A percentile compares a stretch with the other conserved stretches of the same genome.
These are phyloP conservation scores for Galleria mellonella DNA, from an alignment of 1,140 invertebrate species.

Conservation along the genomic window DNA sequence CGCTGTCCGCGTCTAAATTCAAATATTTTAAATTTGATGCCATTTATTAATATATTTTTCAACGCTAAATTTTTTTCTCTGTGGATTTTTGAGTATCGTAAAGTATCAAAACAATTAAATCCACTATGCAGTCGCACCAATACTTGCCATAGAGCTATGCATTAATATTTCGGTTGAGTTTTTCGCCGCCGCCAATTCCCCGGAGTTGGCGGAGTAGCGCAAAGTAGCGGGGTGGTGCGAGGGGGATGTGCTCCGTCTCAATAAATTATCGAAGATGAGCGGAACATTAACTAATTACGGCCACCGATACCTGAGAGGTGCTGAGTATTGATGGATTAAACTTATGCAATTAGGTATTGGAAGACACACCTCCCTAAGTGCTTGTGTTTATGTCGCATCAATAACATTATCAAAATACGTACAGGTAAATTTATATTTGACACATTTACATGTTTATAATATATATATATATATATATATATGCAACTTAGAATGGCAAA, in stretches of 20 bases:
- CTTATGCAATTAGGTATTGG: neutral
- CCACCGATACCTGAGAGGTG: conserved; percentile 46
- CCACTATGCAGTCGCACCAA: conserved; percentile 30
- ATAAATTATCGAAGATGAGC: conserved; percentile 70
- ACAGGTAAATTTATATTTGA: no score
- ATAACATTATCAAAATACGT: no score
- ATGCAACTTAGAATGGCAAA: no score
- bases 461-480: no score
- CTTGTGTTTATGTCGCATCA: no score
- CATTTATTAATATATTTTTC: no score
- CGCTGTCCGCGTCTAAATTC: no score
- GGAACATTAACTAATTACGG: conserved; percentile 70
- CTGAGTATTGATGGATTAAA: neutral
- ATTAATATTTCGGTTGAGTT: conserved; percentile 74
- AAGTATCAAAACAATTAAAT: conserved; percentile 36
- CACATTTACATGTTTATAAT: no score
- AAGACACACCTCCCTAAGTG: conserved; percentile 4
- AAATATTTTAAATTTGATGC: no score
- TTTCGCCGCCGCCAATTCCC: conserved; percentile 66
- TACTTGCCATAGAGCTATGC: conserved; percentile 54
- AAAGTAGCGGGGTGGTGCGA: conserved; percentile 24
- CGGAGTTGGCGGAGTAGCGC: conserved; percentile 26
- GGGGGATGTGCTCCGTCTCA: conserved; percentile 57
- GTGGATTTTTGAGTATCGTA: neutral
- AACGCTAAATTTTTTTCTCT: no score